Conservation (phyloP, 2,888 invertebrate species). For the Mylabris sibirica region DNA sequence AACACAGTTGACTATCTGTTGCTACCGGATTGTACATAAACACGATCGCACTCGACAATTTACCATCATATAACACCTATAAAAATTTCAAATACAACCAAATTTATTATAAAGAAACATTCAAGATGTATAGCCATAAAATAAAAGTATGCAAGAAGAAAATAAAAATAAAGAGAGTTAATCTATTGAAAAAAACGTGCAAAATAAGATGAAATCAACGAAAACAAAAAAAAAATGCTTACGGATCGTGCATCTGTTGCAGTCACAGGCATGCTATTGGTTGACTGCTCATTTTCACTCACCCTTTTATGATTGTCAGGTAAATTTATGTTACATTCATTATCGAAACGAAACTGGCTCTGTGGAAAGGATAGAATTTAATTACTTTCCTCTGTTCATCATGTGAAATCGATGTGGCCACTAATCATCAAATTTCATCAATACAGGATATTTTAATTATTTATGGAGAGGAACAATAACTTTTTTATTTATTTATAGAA, state of each 20-base stretch:
- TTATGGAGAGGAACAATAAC: too few relatives aligned
- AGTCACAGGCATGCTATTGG: conserved; percentile 59
- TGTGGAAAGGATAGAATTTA: conserved; percentile 62
- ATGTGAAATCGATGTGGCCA: not conserved
- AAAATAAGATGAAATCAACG: conserved; percentile 34
- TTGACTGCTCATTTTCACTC: conserved; percentile 68
- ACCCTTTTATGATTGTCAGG: conserved; percentile 99
- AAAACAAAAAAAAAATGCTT: conserved; percentile 62
- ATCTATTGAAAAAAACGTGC: conserved; percentile 25
- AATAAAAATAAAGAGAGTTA: not conserved
- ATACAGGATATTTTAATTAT: too few relatives aligned
- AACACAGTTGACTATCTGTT: conserved; percentile 97
- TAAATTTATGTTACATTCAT: conserved; percentile 97
- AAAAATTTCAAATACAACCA: conserved; percentile 34
- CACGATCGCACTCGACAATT: conserved; percentile 94
- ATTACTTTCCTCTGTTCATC: not conserved
- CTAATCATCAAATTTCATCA: not conserved
- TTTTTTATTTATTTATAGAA: too few relatives aligned
- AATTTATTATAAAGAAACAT: not conserved
- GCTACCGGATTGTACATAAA: conserved; percentile 99
- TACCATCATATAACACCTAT: conserved; percentile 98
- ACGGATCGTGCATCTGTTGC: conserved; percentile 65
- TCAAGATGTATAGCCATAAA: not conserved
- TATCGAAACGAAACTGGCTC: conserved; percentile 99
- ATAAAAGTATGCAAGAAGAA: not conserved